Evolutionary conservation across 2,797 vertebrate genomes (phyloP), one percentile per base, ranked within the genome.

Genomic region (Gymnoscopelus microlampas): DNA sequence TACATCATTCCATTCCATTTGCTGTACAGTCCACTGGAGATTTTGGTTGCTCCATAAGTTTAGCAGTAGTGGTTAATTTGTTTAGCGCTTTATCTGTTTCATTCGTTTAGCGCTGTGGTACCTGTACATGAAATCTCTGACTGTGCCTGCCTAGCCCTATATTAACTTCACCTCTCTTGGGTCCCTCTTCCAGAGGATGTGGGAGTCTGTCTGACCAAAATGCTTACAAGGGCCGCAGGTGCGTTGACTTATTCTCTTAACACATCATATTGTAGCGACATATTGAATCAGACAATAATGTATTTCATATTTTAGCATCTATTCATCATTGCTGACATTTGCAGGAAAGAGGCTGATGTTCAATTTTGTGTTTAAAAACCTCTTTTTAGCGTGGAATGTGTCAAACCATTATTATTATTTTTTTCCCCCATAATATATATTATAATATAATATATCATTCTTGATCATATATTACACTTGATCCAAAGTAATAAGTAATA

Each of bases 211-310:
- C 85, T 29, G 66, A 11, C 49, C 57, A 87, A 24, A 83, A 80
- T 60, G 69, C 80, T 74, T 63, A 54, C 70, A 72, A 56, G 70
- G 63, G 89, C 84, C 85, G 80, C 57, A 70, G 84, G 87, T 66
- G 44, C 72, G 82, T 76, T 88, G 89, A 87, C 89, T 88, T 90
- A 79, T 79, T 81, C 71, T 64, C 67, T 58, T 62, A 64, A 66
- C 66, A 60, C 68, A 58, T 44, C 66, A 77, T 81, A 62, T 53
- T 68, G 60, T 61, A 53, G n/a, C n/a, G n/a, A n/a, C n/a, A n/a
- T n/a, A 62, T 53, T 68, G 60, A 78, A 53, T 63, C 9, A 63
- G 60, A 84, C 72, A 76, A 68, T 64, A 61, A 60, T 60, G 39
- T 63, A 63, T n/a, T 50, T 55, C 58, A 66, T 32, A 64, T 13